Base-by-base conservation (phyloP, 2,888 invertebrate genomes). In the Gymnoscelis rufifasciata region DNA sequence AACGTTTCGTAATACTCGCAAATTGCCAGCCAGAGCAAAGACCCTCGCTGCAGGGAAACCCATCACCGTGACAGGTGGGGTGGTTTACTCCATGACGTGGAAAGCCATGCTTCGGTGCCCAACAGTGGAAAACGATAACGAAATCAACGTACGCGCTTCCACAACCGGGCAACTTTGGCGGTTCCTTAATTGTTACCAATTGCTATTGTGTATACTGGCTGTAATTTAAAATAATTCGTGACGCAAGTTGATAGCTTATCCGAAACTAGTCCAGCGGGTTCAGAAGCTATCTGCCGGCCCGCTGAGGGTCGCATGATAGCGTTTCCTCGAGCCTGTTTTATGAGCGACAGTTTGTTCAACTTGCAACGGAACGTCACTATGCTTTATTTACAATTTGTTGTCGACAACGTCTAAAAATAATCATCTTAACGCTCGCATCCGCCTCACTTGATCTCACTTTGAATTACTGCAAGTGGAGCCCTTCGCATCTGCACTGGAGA, bases 51-150 rank as follows among this genome's bases (percentile, higher is more conserved):
- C 28, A 51, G 53, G 51, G 38, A 56, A 56, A 78, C 60, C 59
- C 78, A 82, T 61, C 74, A 86, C 80, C 83, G 84, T 86, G 73
- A 86, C 87, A 79, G 74, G 77, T 80, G 70, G 86, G 86, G 87
- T 86, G 80, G 79, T 75, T 78, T 81, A 83, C 78, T 82, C 74
- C 75, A 78, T 79, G 78, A 74, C 71, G 71, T 75, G 69, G 62
- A 70, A 68, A 74, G 80, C 71, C 62, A 86, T 80, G 86, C 78
- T 75, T 69, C 76, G 81, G 57, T 81, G 82, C 69, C 55, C 67
- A 52, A 63, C 66, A 68, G 67, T 77, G 77, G 78, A 75, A 78
- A 77, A 74, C 64, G 70, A 71, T 73, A 73, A 64, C 68, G 57
- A 71, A 70, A 35, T 10, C 63, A 52, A 8, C 64, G 55, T 63